Conservation (phyloP, 1,140 invertebrate genomes). For the Drosophila truncata region DNA sequence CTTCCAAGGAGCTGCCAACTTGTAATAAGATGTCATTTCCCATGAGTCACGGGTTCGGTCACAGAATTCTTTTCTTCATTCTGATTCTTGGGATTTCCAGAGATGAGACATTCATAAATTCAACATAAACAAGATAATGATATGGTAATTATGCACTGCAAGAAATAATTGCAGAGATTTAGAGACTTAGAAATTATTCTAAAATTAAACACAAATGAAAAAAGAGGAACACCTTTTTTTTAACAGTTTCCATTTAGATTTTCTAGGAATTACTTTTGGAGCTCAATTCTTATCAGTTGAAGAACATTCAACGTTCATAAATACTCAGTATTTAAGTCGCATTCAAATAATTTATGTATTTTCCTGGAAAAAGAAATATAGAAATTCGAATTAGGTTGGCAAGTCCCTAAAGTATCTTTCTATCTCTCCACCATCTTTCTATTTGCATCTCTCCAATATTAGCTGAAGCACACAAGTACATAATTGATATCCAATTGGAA, state of each 20-base stretch:
- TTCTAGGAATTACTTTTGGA: no score
- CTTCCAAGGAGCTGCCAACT: slow-evolving; percentile 18
- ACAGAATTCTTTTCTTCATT: not conserved
- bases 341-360: no score
- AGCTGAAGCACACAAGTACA: slow-evolving; percentile 8
- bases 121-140: not conserved
- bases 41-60: slow-evolving; percentile 22
- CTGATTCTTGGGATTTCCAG: not conserved
- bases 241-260: no score
- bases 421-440: not conserved
- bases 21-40: not conserved
- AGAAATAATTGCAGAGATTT: slow-evolving; percentile 1
- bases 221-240: no score
- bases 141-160: not conserved
- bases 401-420: not conserved
- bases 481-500: slow-evolving; percentile 22
- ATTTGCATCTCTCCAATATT: not conserved
- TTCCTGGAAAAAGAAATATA: no score
- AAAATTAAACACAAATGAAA: no score
- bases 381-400: slow-evolving; percentile 1
- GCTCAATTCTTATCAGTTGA: no score
- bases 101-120: not conserved
- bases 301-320: no score
- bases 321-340: no score
- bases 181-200: no score